Base-by-base conservation (phyloP, 92 coral and sea anemone species). In the Heliopora coerulea region DNA sequence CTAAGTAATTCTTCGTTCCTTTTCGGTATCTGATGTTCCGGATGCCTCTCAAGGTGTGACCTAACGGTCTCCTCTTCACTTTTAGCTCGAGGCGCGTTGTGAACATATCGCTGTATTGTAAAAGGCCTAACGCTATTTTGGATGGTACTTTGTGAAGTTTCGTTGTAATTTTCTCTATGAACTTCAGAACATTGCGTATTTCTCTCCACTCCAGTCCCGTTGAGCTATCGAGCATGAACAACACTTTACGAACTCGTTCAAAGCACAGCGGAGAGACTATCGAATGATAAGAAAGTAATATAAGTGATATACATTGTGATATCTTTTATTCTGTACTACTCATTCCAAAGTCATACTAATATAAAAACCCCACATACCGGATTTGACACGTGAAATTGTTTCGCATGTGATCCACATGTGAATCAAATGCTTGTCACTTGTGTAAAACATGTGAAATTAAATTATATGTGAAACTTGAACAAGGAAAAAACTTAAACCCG, bases 211-310 rank as follows among this genome's bases (percentile, higher is more conserved):
- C 14, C 11, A 56, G 12, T 23, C 33, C 61, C 23, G 30, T 8
- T 23, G 61, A 56, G 23, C 61, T 23, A 15, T 56, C 61, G 8
- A 56, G 33, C 61, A 56, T 56, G 30, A 56, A 56, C 11, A 56
- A 17, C 33, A 56, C 61, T 23, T 56, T 56, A 56, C 61, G 61
- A 11, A 13, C 3, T 29, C 61, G 30, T 14, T 56, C 61, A 23
- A 56, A 56, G 17, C 61, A 56, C 8, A 3, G 12, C 31, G 61
- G 61, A 13, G 30, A 23, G 11, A 56, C 61, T 56, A 28, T 3
- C 3, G 18, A 56, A 56, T 12, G 14, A 50, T 3, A 56, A 56
- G 1, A 56, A 56, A 13, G 9, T 28, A 56, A 6, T 46, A 46
- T 2, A 46, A 37, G 42, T 46, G 52, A 6, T 46, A n/a, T n/a